Conservation (phyloP, 2,113 vertebrate species). For the Corynorhinus townsendii region DNA sequence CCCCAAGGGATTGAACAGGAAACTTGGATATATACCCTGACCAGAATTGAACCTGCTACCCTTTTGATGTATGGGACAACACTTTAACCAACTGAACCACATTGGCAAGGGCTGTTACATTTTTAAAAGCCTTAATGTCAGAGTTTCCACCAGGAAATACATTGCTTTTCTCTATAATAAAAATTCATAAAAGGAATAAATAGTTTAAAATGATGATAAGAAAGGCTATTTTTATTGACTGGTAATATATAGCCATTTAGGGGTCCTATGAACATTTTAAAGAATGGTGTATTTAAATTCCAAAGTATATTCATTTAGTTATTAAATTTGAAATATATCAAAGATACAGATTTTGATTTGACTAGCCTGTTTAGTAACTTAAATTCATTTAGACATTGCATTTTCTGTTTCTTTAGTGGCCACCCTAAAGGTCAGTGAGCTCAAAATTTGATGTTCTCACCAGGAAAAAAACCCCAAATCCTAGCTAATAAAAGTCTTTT, state of each 20-base stretch:
- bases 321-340: conserved; percentile 70
- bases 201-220: conserved; percentile 54
- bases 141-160: conserved; percentile 17
- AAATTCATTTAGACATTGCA: conserved; percentile 74
- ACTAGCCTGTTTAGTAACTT: conserved; percentile 49
- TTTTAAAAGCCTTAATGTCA: conserved; percentile 14
- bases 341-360: conserved; percentile 70
- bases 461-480: conserved; percentile 29
- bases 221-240: conserved; percentile 66
- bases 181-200: conserved; percentile 42
- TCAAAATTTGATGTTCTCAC: conserved; percentile 72
- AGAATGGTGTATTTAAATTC: conserved; percentile 53
- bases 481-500: conserved; percentile 55
- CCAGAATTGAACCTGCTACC: too few relatives aligned
- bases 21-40: too few relatives aligned
- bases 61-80: too few relatives aligned
- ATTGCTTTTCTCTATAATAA: neutral
- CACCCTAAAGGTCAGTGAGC: conserved; percentile 72
- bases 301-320: conserved; percentile 42
- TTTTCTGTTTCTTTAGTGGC: conserved; percentile 72
- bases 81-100: too few relatives aligned
- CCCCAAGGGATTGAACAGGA: too few relatives aligned
- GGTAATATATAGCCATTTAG: conserved; percentile 38
- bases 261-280: conserved; percentile 51
- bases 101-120: too few relatives aligned